Base-by-base conservation (phyloP, 2,113 vertebrate species). In the Capreolus pygargus region DNA sequence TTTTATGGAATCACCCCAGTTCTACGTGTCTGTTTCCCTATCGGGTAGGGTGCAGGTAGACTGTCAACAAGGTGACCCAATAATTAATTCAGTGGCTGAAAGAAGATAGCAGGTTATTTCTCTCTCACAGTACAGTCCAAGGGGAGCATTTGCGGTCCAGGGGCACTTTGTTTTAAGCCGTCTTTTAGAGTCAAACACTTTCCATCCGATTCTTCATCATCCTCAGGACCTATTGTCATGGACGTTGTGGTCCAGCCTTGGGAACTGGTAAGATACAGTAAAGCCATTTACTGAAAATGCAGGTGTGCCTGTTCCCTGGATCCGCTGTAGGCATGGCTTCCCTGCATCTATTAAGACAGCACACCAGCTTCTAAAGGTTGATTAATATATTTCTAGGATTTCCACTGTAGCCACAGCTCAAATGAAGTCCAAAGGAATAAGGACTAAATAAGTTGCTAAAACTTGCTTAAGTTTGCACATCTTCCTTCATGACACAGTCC, bases 51-150 rank as follows among this genome's bases (percentile, higher is more conserved):
- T 50, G 47, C 90, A 95, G 27, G 27, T 27, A 74, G 76, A 58
- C 25, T 6, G n/a, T 50, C 16, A 79, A 61, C 8, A 19, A 70
- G 83, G 61, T 94, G 45, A 33, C 3, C 30, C 45, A 55, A 57
- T 87, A 83, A 94, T 91, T 57, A 82, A 95, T 76, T 91, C 82
- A 93, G 25, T 76, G 47, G 7, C 86, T 87, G 45, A 79, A 91
- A 82, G 54, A 87, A 92, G 81, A 89, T 0, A 76, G n/a, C 61
- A 39, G 16, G 50, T 89, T 55, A 55, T 55, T 55, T 60, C 23
- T 81, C 16, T 78, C 89, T 92, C 45, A 30, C 1, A 1, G 95
- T 47, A 64, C 52, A 58, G 47, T 25, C 33, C 17, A 9, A 27
- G 11, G 28, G 23, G 39, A n/a, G 8, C 28, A 13, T 57, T 17